Conservation (phyloP, 92 coral and sea anemone genomes). For the Zoanthus solanderi region DNA sequence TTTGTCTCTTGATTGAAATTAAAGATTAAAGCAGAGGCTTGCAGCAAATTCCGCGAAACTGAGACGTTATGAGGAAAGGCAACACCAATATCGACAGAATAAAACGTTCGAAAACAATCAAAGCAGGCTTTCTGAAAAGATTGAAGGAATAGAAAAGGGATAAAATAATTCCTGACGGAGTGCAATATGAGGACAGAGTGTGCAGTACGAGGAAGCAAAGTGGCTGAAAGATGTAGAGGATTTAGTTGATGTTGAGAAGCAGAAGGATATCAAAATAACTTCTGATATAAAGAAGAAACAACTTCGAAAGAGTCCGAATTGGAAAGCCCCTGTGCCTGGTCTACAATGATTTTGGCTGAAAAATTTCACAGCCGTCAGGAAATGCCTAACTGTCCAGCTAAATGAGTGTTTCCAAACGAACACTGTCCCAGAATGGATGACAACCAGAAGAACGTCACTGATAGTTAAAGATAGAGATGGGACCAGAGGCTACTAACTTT, state of each 20-base stretch:
- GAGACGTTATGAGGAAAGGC: slow-evolving; percentile 50
- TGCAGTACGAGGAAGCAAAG: not conserved
- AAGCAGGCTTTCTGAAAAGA: not conserved
- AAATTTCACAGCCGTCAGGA: not conserved
- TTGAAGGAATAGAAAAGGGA: not conserved
- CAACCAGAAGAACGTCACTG: too few species aligned
- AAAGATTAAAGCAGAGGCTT: slow-evolving; percentile 45
- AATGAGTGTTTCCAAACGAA: too few species aligned
- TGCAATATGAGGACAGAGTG: not conserved
- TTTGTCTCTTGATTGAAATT: too few species aligned
- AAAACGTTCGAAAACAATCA: slow-evolving; percentile 44
- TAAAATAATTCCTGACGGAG: not conserved
- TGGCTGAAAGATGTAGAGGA: not conserved
- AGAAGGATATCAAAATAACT: not conserved
- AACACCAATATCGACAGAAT: slow-evolving; percentile 62
- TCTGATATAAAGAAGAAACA: not conserved
- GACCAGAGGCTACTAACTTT: too few species aligned
- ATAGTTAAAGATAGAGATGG: not conserved
- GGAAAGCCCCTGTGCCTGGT: not conserved
- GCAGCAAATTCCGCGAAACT: slow-evolving; percentile 45
- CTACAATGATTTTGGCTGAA: not conserved
- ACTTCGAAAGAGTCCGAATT: not conserved
- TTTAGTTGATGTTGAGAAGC: not conserved
- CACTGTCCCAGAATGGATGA: too few species aligned
- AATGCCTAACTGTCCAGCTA: too few species aligned